phyloP scores from a whole-genome alignment of 2,888 invertebrate genomes.

The Nephrotoma appendiculata region DNA sequence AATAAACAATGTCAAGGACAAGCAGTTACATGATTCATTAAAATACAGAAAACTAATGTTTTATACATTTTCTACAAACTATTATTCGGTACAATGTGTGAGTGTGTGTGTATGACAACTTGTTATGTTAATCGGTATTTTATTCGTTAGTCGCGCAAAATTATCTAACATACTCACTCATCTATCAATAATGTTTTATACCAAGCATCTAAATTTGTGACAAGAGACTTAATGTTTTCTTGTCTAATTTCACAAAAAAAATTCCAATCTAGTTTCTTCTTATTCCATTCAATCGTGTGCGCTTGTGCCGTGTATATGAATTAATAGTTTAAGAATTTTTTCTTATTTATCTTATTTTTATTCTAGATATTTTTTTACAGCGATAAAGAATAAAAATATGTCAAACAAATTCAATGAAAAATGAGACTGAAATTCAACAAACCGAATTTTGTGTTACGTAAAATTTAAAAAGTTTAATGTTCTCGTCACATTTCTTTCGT shows the following conservation, averaged over 20 bases:
- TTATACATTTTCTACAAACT: too few relatives aligned
- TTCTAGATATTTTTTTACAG: background rate
- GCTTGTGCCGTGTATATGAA: background rate
- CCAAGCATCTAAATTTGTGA: background rate
- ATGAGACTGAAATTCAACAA: background rate
- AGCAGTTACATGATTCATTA: background rate
- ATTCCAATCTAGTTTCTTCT: background rate
- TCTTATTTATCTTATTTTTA: background rate
- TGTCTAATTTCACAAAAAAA: background rate
- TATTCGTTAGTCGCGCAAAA: background rate
- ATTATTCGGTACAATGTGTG: background rate
- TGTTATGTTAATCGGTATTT: background rate
- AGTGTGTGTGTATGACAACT: background rate
- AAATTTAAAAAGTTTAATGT: background rate
- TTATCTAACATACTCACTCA: background rate
- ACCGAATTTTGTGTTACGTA: background rate
- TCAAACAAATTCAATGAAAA: background rate
- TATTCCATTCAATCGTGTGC: background rate
- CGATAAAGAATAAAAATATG: background rate
- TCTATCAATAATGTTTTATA: background rate
- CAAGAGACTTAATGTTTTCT: background rate
- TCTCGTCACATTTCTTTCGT: background rate
- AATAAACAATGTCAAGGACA: background rate
- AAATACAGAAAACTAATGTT: background rate
- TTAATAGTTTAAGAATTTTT: background rate